Conservation (phyloP, 2,888 invertebrate genomes). For the Acanthacorydalis orientalis region DNA sequence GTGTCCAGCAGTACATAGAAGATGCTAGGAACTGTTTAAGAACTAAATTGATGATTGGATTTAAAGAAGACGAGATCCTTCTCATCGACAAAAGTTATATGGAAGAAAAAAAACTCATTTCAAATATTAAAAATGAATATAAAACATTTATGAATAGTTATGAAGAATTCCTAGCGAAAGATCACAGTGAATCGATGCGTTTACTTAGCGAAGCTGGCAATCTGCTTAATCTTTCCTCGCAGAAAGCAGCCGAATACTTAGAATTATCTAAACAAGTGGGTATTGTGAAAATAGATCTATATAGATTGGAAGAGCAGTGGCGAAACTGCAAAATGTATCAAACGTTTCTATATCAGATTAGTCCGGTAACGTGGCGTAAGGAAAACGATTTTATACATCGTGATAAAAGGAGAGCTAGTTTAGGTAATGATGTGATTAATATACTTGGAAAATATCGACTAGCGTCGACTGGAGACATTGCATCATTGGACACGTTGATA, state of each 20-base stretch:
- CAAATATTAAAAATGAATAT: slow-evolving; percentile 29
- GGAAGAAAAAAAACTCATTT: slow-evolving; percentile 33
- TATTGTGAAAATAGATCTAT: slow-evolving; percentile 28
- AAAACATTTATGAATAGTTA: slow-evolving; percentile 36
- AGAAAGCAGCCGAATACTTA: slow-evolving; percentile 28
- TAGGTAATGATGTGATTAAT: slow-evolving; percentile 11
- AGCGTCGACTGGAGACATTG: slow-evolving; percentile 15
- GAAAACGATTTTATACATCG: slow-evolving; percentile 24
- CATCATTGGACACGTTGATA: slow-evolving; percentile 22
- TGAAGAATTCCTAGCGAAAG: slow-evolving; percentile 40
- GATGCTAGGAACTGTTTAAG: slow-evolving; percentile 24
- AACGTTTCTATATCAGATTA: slow-evolving; percentile 47
- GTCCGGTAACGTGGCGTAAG: slow-evolving; percentile 41
- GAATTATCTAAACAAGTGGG: slow-evolving; percentile 26
- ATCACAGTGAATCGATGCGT: slow-evolving; percentile 41
- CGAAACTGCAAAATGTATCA: slow-evolving; percentile 45
- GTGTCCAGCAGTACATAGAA: slow-evolving; percentile 36
- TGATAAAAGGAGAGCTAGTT: not conserved
- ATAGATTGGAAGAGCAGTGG: slow-evolving; percentile 44
- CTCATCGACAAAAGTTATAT: slow-evolving; percentile 35
- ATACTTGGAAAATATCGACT: slow-evolving; percentile 16
- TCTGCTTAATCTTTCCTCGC: slow-evolving; percentile 25
- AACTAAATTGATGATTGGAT: slow-evolving; percentile 25
- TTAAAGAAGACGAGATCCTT: slow-evolving; percentile 28
- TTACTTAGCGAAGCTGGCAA: slow-evolving; percentile 32